Conservation (phyloP, 2,797 vertebrate species). For the Syndactyla subalaris region DNA sequence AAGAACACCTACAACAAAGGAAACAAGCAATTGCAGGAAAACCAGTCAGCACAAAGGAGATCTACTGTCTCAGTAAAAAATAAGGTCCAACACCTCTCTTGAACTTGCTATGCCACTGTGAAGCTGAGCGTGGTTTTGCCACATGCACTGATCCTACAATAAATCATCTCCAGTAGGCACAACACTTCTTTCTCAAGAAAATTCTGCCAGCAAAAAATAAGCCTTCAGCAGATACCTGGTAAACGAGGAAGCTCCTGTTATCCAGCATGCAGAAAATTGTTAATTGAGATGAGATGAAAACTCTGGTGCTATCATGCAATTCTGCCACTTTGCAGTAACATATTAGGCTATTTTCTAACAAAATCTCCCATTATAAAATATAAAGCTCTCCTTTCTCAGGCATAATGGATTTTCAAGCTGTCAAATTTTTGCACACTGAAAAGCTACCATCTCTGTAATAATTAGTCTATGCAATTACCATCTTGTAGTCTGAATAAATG, state of each 20-base stretch:
- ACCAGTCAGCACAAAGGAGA: neutral
- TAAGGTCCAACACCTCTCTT: neutral
- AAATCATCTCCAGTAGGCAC: neutral
- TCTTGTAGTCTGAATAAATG: neutral
- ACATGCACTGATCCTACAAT: neutral
- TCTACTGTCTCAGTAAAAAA: neutral
- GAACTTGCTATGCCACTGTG: accelerated
- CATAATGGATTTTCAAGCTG: neutral
- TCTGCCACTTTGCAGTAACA: neutral
- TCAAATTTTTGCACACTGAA: neutral
- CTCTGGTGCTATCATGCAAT: neutral
- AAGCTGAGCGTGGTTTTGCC: accelerated
- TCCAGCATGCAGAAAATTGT: neutral
- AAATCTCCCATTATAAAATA: neutral
- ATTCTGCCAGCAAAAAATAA: neutral
- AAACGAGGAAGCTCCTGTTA: neutral
- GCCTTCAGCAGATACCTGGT: neutral
- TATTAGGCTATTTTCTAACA: neutral
- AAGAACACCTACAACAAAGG: conserved; percentile 73
- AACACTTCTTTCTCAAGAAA: neutral
- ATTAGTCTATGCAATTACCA: neutral
- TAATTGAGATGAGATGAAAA: neutral
- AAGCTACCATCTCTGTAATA: neutral
- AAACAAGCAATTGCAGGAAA: neutral
- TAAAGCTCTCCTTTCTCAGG: neutral